phyloP scores from a whole-genome alignment of 2,113 vertebrate species.

The Alaudala cheleensis region DNA sequence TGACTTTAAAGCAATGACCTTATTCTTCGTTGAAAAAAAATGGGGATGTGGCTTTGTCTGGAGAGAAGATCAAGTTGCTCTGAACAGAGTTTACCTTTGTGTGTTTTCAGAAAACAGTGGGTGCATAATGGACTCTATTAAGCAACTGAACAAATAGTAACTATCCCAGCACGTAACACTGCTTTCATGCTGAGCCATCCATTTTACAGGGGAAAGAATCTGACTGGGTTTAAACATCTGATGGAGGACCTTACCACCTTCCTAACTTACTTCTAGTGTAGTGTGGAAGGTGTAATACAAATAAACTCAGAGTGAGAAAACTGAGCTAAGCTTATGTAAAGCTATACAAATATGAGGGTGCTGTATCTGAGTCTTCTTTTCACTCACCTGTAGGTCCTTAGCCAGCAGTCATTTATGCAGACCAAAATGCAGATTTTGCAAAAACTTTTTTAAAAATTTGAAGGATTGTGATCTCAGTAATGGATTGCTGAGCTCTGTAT shows the following conservation, averaged over 20 bases:
- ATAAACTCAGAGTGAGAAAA: neutral
- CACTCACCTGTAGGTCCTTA: neutral
- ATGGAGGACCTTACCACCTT: neutral
- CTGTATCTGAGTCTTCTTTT: neutral
- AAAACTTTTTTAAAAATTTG: neutral
- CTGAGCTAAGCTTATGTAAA: neutral
- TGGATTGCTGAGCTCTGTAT: neutral
- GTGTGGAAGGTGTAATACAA: neutral
- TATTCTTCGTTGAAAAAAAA: neutral
- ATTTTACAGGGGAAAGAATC: neutral
- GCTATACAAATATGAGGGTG: neutral
- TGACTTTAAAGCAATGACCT: neutral
- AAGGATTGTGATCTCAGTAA: neutral
- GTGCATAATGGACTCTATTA: constrained; percentile 24
- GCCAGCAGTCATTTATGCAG: neutral
- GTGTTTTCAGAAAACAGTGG: constrained; percentile 19
- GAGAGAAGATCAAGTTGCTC: constrained; percentile 18
- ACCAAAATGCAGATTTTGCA: neutral
- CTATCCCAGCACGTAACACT: neutral
- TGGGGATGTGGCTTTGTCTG: neutral
- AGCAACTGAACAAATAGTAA: neutral
- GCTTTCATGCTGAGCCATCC: neutral
- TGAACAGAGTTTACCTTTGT: constrained; percentile 40
- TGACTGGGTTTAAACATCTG: neutral
- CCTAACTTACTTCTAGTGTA: neutral